Evolutionary conservation across 1,140 invertebrate species (phyloP), one percentile per base, ranked within the genome.

Genomic region (Tetragnatha versicolor): DNA sequence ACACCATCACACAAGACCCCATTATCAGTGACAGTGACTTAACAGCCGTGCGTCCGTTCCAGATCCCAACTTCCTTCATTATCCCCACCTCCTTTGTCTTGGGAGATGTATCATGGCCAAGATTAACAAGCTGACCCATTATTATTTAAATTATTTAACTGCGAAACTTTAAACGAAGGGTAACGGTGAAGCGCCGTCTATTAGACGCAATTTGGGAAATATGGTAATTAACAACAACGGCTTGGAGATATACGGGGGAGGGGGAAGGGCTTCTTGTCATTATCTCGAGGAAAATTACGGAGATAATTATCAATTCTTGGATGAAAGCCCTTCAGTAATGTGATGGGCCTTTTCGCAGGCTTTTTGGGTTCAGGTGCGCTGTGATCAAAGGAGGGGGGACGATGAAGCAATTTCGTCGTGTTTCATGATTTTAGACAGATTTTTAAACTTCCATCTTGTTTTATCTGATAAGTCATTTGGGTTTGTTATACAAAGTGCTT

Each of bases 71-170:
- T 55, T 70, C 68, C 49, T 55, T 70, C 27, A 55, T 70, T 39
- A 39, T 27, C 3, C 35, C 10, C 33, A 12, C 53, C 6, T 70
- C 68, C 27, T 49, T 68, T 68, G 65, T 68, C 42, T 51, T 33
- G 10, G n/a, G 20, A 55, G 68, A 70, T 70, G 42, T 39, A 70
- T 70, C 68, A 70, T 31, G 42, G 49, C 27, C 27, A 55, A n/a
- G 49, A 70, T 70, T 70, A 70, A 55, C 47, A 55, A 70, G 68
- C 68, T 14, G 1, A 22, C 33, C 68, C 68, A 37, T 70, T 70
- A 70, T 70, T 70, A 70, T 70, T 70, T 70, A 70, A 70, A 70
- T 70, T 70, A 70, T 70, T 70, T 70, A 70, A 70, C 68, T 55
- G 49, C 47, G 51, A 55, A 70, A 70, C 49, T 70, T 70, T 55